Base-by-base conservation (phyloP, 2,888 invertebrate genomes). In the Acleris emargana region DNA sequence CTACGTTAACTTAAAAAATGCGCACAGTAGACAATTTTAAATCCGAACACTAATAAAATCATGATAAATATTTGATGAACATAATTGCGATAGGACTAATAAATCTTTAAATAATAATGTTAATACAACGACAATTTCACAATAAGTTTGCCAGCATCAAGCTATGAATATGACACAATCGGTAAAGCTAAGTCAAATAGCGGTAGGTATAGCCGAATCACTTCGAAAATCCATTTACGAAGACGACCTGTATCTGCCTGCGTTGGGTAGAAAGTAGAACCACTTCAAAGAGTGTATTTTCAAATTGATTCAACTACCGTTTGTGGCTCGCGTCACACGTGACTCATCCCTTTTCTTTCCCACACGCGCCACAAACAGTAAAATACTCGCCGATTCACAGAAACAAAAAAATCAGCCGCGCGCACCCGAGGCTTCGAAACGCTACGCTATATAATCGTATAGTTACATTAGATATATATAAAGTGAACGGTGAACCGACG, bases 361-460 rank as follows among this genome's bases (percentile, higher is more conserved):
- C 32, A 32, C 18, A 1, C 32, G 13, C 17, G 45, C 53, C 18
- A 11, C 32, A 53, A 53, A 38, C 38, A 6, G n/a, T 32, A 28
- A 69, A 69, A 58, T 58, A 53, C 91, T 91, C 73, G 89, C 91
- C 90, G 78, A 83, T 80, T 80, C 82, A 86, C 76, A 86, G 79
- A 84, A 86, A 84, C 78, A 76, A 72, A 83, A 76, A 75, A 13
- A 25, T 72, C 78, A 71, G 81, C 88, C 74, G 86, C 80, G 77
- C 68, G 78, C 72, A 71, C 76, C 82, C 73, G 75, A 78, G 82
- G 81, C 75, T 73, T 76, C 75, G 75, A 78, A 79, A 74, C 71
- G 75, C 78, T 80, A 79, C 69, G 63, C 68, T 76, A 72, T 62
- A 78, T 76, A 76, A 77, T 76, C 69, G 58, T 63, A 62, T 57